Evolutionary conservation across 2,797 vertebrate species (phyloP).

Genomic region (Lutjanus argentimaculatus): DNA sequence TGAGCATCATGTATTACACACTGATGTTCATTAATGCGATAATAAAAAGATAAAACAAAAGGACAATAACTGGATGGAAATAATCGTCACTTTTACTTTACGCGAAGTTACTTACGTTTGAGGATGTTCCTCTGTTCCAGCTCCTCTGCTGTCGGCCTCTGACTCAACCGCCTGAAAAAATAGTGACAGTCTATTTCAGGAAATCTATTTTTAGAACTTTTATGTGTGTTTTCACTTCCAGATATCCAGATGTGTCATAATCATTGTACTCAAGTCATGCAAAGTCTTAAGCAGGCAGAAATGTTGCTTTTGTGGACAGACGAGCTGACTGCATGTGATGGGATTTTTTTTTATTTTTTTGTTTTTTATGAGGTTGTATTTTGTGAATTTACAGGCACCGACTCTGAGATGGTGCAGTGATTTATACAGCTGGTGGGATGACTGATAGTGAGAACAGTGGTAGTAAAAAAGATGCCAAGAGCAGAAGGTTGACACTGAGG

Average conservation of each 20-base stretch:
- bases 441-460: neutral
- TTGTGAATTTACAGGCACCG: constrained; percentile 11
- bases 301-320: constrained; percentile 15
- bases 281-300: neutral
- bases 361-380: constrained; percentile 28
- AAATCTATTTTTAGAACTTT: constrained; percentile 19
- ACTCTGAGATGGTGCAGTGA: constrained; percentile 3
- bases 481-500: neutral
- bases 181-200: constrained; percentile 56
- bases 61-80: too few relatives aligned
- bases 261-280: neutral
- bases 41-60: too few relatives aligned
- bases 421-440: constrained; percentile 5
- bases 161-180: constrained; percentile 94
- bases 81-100: neutral
- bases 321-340: neutral
- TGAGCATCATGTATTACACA: neutral
- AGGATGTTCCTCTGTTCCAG: constrained; percentile 98
- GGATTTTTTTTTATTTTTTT: too few relatives aligned
- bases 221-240: neutral
- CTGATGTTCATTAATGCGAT: neutral
- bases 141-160: constrained; percentile 96
- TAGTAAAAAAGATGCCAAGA: neutral
- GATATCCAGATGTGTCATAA: neutral
- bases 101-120: constrained; percentile 91